Evolutionary conservation across 2,888 invertebrate species (phyloP).

Genomic region (Cryptocheilus praepositus): DNA sequence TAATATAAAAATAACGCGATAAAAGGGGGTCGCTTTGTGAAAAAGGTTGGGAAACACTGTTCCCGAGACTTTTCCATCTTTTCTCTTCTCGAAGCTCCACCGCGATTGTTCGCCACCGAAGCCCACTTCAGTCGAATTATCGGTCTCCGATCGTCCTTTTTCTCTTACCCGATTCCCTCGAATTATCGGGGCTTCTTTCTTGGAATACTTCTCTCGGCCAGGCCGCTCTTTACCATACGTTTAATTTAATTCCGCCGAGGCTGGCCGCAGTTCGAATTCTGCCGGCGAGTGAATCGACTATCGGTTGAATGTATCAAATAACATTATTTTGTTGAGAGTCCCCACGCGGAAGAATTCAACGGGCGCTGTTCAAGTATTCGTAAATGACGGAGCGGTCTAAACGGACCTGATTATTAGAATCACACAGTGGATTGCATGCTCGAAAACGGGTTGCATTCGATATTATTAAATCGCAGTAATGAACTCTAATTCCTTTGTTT

Average conservation of each 20-base stretch:
- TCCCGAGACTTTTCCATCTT: too few relatives aligned
- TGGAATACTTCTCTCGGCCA: slow-evolving; percentile 6
- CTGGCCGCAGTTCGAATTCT: slow-evolving; percentile 24
- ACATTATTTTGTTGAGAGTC: slow-evolving; percentile 50
- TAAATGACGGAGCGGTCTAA: too few relatives aligned
- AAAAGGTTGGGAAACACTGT: too few relatives aligned
- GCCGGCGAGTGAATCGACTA: slow-evolving; percentile 30
- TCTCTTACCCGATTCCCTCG: slow-evolving; percentile 22
- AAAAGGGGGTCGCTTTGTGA: too few relatives aligned
- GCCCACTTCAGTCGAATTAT: slow-evolving; percentile 40
- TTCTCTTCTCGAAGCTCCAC: background rate
- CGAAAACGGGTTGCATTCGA: too few relatives aligned
- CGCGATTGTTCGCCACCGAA: slow-evolving; percentile 5
- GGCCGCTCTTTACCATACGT: slow-evolving; percentile 39
- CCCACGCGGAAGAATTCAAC: slow-evolving; percentile 12
- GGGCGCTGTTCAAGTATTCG: too few relatives aligned
- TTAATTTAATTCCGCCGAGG: slow-evolving; percentile 50
- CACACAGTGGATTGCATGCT: too few relatives aligned
- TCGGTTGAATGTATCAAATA: slow-evolving; percentile 55
- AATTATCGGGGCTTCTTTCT: slow-evolving; percentile 16
- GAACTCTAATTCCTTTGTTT: too few relatives aligned
- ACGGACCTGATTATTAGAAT: too few relatives aligned
- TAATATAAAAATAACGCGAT: too few relatives aligned
- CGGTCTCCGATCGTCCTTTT: slow-evolving; percentile 33
- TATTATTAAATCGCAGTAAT: too few relatives aligned